Evolutionary conservation across 2,113 vertebrate species (phyloP), one percentile per base, ranked within the genome.

Genomic region (Gila orcuttii): DNA sequence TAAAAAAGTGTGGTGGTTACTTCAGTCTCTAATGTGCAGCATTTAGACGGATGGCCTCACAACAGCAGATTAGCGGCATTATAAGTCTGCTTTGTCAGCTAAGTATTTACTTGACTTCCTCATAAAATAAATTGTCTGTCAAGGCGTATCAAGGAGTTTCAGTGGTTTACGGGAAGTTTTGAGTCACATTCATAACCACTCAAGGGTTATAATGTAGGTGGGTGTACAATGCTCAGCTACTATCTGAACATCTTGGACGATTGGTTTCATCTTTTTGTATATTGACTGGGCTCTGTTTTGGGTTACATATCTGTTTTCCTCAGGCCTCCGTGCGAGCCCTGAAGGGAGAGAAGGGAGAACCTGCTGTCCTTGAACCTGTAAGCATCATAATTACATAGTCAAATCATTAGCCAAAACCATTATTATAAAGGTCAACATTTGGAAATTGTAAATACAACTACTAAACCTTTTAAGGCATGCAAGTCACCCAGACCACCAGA

Each of bases 321-420:
- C 96, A 98, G 97, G 94, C 93, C 68, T 90, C 93, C n/a, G 85
- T 95, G 89, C 94, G 92, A 85, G 96, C 94, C 84, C 87, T 94
- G 82, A 98, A 98, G 90, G 97, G 97, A 91, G 96, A 98, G 85
- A 97, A 98, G 86, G 97, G 97, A 60, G 96, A 97, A 0, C 94
- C 97, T 6, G 97, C 97, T 0, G 95, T 96, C 62, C 74, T 98
- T 69, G 97, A 98, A 86, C 95, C 97, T 86, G 97, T 98, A 91
- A 96, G 97, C 97, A 23, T 25, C 21, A 79, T 60, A 4, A 28
- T 77, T 85, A 8, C 3, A 59, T 79, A n/a, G 47, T 68, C 11
- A 9, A 33, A 64, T 1, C 57, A 64, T 25, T 42, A 78, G 10
- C 12, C 19, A 11, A 74, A 31, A 60, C 11, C 33, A 59, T 42